A percentile compares a stretch with the other conserved stretches of the same genome.
phyloP scores from a whole-genome alignment of 1,140 invertebrate species.

The Pantala flavescens region DNA sequence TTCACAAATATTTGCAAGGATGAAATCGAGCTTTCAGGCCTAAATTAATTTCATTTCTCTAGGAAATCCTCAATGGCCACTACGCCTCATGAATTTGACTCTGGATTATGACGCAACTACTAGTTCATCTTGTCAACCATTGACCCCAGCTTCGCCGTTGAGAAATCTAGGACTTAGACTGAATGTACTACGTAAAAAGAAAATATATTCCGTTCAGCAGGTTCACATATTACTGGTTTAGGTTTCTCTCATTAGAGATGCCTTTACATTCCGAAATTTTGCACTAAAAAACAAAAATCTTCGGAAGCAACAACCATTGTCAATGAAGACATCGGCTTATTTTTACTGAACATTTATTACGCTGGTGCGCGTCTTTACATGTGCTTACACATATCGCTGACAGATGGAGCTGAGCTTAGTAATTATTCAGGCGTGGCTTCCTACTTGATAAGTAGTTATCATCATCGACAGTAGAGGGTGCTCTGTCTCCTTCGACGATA shows the following conservation, averaged over 20 bases:
- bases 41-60: background rate
- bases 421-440: conserved; percentile 8
- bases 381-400: background rate
- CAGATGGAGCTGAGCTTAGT: background rate
- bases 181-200: background rate
- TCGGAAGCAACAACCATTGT: background rate
- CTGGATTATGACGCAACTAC: background rate
- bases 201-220: background rate
- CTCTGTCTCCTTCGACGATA: too few relatives aligned
- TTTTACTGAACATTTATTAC: background rate
- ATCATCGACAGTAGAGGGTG: background rate
- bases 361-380: background rate
- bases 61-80: background rate
- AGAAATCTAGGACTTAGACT: background rate
- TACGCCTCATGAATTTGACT: background rate
- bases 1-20: too few relatives aligned
- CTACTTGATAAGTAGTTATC: background rate
- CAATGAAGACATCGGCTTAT: background rate
- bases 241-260: too few relatives aligned
- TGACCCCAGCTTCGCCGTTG: background rate
- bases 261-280: too few relatives aligned
- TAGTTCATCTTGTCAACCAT: conserved; percentile 9
- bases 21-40: too few relatives aligned
- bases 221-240: too few relatives aligned
- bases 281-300: background rate